A percentile compares a stretch with the other conserved stretches of the same genome.
Evolutionary conservation across 1,140 invertebrate species (phyloP).

Genomic region (Ctenoplectra terminalis): DNA sequence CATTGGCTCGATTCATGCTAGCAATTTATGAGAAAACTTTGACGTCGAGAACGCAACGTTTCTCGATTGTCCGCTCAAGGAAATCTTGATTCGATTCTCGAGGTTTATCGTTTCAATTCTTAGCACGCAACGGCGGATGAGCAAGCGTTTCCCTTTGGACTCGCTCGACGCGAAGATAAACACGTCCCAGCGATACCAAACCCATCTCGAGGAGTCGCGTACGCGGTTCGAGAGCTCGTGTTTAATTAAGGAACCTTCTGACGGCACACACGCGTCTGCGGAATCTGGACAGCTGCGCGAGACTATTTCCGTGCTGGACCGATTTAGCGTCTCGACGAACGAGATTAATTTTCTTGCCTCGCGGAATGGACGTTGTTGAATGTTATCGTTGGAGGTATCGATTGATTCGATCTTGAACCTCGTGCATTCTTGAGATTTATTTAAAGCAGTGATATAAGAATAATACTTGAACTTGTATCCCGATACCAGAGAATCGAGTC

Average conservation of each 20-base stretch:
- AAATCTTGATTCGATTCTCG: background rate
- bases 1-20: conserved; percentile 33
- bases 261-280: background rate
- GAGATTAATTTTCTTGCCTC: conserved; percentile 10
- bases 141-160: background rate
- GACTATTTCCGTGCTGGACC: background rate
- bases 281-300: background rate
- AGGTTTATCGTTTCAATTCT: background rate
- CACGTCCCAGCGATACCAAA: background rate
- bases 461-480: conserved; percentile 7
- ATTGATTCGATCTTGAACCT: background rate
- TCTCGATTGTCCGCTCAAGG: background rate
- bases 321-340: background rate
- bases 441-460: background rate
- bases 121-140: background rate
- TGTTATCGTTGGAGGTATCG: background rate
- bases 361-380: background rate
- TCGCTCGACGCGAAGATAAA: background rate
- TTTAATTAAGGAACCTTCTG: background rate
- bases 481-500: background rate
- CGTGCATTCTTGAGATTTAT: background rate
- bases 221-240: background rate
- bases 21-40: background rate
- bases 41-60: background rate
- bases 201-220: background rate